These are phyloP conservation scores for Conger conger DNA, from an alignment of 2,113 vertebrate genomes.

Conservation along the genomic window DNA sequence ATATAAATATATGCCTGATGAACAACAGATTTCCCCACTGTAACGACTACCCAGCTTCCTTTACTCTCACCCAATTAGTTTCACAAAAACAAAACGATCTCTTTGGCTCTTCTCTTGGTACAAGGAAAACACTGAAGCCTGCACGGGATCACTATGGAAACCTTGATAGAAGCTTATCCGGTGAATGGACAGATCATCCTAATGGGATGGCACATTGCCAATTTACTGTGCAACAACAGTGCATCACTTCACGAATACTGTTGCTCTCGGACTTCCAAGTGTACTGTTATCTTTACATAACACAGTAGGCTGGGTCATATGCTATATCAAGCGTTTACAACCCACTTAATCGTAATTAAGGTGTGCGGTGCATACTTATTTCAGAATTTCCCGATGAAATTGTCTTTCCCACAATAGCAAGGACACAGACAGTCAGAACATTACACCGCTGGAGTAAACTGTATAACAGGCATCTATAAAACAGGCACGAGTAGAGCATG, in stretches of 20 bases:
- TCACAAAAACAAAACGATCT: conserved; percentile 5
- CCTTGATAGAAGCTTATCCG: conserved; percentile 5
- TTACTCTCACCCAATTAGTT: background rate
- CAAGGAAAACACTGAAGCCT: background rate
- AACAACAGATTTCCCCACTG: background rate
- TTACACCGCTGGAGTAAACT: background rate
- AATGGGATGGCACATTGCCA: conserved; percentile 10
- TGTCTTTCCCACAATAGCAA: background rate
- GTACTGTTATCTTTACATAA: background rate
- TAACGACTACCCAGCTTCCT: background rate
- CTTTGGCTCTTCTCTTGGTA: background rate
- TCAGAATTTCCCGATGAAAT: background rate
- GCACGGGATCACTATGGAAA: conserved; percentile 8
- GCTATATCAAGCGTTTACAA: background rate
- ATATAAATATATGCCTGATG: background rate
- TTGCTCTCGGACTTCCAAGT: background rate
- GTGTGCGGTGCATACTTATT: background rate
- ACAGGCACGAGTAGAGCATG: background rate
- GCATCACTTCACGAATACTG: background rate
- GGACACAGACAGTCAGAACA: background rate
- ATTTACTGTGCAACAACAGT: conserved; percentile 8
- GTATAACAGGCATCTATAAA: background rate
- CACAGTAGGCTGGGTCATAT: background rate
- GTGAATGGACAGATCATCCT: conserved; percentile 10
- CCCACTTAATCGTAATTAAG: background rate